Evolutionary conservation across 2,113 vertebrate species (phyloP), one percentile per base, ranked within the genome.

Genomic region (Oncorhynchus tshawytscha): DNA sequence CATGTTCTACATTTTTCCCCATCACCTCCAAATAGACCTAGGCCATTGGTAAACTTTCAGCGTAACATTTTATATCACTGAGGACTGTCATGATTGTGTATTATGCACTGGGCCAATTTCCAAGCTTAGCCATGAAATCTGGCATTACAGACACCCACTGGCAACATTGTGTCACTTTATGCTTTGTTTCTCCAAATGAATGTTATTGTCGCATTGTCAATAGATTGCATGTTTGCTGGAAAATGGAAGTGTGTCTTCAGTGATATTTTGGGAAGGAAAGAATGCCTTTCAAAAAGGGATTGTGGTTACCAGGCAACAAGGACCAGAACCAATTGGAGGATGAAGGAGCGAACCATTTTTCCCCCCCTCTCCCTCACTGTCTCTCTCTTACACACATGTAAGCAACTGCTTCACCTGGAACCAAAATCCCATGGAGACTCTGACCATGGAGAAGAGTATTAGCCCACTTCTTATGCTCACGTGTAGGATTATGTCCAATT

Each of bases 221-320:
- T 76, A 76, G 72, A 81, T 78, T 72, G 70, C 59, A 62, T 62
- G 59, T 65, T 72, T 82, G 78, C 82, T 84, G 73, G 72, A 78
- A 74, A 71, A 74, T 73, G 67, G 31, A 73, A 73, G 75, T 74
- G 80, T 74, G 78, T 78, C 73, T 86, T 82, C 80, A 39, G 76
- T 82, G 77, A 78, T 83, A 76, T 78, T 84, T 81, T 78, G 81
- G 77, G 77, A 71, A 74, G 59, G 70, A 84, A 77, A 77, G 71
- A 76, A 82, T 79, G 73, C 27, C 73, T 80, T 82, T 83, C 70
- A 76, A 82, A 74, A 74, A 67, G 49, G 76, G 27, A 79, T 76
- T 83, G 74, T 57, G 57, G 84, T 88, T 81, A 83, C 86, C 77
- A 86, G 82, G 86, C 86, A 88, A 88, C 86, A 78, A 74, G 77